Evolutionary conservation across 1,140 invertebrate genomes (phyloP).

Genomic region (Drusus annulatus): DNA sequence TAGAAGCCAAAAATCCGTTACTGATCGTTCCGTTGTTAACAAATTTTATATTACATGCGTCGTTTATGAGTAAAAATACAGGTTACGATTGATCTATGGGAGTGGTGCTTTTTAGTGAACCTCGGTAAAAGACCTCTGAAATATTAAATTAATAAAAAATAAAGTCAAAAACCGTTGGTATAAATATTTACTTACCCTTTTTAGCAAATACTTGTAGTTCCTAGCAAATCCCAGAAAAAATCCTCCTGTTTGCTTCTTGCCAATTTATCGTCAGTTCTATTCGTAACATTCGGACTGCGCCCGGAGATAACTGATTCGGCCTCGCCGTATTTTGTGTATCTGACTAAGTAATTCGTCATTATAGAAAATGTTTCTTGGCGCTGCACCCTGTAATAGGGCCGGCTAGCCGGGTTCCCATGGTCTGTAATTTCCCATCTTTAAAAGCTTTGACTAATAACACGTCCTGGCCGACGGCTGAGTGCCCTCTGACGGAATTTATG

Average conservation of each 20-base stretch:
- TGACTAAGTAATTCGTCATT: constrained; percentile 48
- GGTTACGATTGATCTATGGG: too few species aligned
- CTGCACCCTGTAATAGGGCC: constrained; percentile 37
- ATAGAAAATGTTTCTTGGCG: constrained; percentile 43
- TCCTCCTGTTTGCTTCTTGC: background rate
- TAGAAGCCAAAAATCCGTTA: too few species aligned
- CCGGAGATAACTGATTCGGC: background rate
- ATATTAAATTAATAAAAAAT: too few species aligned
- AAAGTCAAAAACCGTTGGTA: too few species aligned
- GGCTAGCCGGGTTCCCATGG: constrained; percentile 28
- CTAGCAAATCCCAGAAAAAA: background rate
- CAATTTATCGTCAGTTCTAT: too few species aligned
- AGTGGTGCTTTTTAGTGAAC: too few species aligned
- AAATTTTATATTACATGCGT: too few species aligned
- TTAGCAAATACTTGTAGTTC: background rate
- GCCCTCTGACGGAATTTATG: constrained; percentile 3
- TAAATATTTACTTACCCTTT: background rate
- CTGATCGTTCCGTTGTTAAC: too few species aligned
- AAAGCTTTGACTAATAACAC: constrained; percentile 55
- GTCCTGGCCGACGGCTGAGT: constrained; percentile 38
- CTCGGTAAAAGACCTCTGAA: background rate
- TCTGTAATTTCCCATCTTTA: constrained; percentile 55
- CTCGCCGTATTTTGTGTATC: constrained; percentile 25
- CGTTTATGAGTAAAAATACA: too few species aligned
- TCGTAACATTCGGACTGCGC: too few species aligned